phyloP scores from a whole-genome alignment of 2,797 vertebrate species.

The Oreochromis mossambicus region DNA sequence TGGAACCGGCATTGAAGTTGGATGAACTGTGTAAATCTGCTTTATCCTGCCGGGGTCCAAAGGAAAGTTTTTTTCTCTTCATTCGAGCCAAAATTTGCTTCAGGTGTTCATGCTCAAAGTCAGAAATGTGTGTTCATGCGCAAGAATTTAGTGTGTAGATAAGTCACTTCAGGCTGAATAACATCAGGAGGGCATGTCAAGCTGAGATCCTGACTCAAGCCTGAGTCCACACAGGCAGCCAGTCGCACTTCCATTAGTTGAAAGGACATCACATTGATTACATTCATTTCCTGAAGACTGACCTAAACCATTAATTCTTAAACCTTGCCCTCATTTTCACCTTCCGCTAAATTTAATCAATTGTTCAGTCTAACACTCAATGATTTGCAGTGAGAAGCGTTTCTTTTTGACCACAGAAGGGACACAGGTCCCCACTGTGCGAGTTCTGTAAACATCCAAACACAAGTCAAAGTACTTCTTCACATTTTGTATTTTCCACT shows the following conservation, averaged over 20 bases:
- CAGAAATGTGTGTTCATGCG: neutral
- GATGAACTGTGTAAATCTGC: conserved; percentile 13
- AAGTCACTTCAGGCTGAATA: neutral
- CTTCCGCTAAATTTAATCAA: neutral
- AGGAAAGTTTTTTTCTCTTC: conserved; percentile 31
- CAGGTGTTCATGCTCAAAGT: neutral
- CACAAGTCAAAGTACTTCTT: neutral
- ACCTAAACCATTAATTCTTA: neutral
- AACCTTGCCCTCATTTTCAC: neutral
- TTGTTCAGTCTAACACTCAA: neutral
- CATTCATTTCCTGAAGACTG: neutral
- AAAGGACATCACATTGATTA: neutral
- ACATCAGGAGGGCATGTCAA: neutral
- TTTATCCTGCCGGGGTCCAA: conserved; percentile 19
- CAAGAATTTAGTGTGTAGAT: neutral
- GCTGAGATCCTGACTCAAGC: neutral
- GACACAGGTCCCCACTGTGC: neutral
- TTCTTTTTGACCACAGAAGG: neutral
- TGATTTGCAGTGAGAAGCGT: neutral
- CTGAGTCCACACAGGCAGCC: neutral
- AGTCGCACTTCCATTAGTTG: neutral
- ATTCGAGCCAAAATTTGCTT: neutral
- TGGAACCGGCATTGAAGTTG: conserved; percentile 7
- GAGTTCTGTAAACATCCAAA: neutral
- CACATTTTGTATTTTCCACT: conserved; percentile 10